Evolutionary conservation across 2,888 invertebrate genomes (phyloP).

Genomic region (Meiosimyza decipiens): DNA sequence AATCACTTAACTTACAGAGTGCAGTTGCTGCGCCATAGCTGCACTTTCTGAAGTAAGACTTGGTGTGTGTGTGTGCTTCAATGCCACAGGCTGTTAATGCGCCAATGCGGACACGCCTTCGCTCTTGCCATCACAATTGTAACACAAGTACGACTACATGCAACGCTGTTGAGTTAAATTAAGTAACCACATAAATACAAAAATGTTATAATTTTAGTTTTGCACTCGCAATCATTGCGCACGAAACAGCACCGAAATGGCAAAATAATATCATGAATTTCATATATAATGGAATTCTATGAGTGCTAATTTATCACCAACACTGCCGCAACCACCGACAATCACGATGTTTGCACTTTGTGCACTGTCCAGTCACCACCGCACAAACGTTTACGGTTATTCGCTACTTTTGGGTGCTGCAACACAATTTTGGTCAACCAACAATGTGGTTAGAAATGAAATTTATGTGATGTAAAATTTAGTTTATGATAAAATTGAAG

Average conservation of each 20-base stretch:
- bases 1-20: too few species aligned
- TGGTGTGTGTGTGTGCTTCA: too few species aligned
- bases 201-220: constrained; percentile 53
- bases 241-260: constrained; percentile 37
- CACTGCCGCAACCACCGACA: constrained; percentile 34
- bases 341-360: constrained; percentile 1
- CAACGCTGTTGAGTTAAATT: constrained; percentile 23
- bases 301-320: constrained; percentile 61
- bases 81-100: too few species aligned
- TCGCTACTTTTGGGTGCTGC: background rate
- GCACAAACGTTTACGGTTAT: background rate
- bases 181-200: constrained; percentile 41
- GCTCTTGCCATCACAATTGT: too few species aligned
- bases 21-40: too few species aligned
- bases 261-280: constrained; percentile 50
- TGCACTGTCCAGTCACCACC: background rate
- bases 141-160: too few species aligned
- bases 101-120: too few species aligned
- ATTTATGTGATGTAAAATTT: constrained; percentile 26
- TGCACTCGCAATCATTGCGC: background rate
- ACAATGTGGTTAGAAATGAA: constrained; percentile 16
- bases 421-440: constrained; percentile 26
- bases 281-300: constrained; percentile 53
- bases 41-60: too few species aligned
- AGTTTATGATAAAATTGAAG: constrained; percentile 11